A percentile compares a stretch with the other conserved stretches of the same genome.
phyloP scores from a whole-genome alignment of 2,113 vertebrate species.

The Gopherus evgoodei region DNA sequence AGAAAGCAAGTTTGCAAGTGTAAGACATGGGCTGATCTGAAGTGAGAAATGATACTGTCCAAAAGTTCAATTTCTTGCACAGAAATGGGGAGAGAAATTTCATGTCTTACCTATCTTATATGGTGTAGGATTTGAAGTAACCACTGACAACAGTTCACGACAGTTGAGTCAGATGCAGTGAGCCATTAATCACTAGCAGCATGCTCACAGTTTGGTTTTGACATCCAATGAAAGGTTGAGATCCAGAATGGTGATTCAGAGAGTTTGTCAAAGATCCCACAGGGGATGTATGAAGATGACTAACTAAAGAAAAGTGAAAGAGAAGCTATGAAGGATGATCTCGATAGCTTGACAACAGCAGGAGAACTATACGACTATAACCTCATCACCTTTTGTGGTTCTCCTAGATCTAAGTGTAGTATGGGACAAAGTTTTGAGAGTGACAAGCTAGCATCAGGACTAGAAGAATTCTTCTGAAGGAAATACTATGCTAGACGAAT shows the following conservation, averaged over 20 bases:
- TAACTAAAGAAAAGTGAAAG: not conserved
- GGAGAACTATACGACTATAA: not conserved
- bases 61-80: not conserved
- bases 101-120: not conserved
- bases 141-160: not conserved
- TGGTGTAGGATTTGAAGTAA: not conserved
- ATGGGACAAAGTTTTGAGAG: not conserved
- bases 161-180: not conserved
- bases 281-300: not conserved
- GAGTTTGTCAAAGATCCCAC: not conserved
- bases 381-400: not conserved
- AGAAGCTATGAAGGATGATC: not conserved
- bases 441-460: not conserved
- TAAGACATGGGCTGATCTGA: not conserved
- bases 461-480: not conserved
- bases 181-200: not conserved
- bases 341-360: not conserved
- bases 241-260: not conserved
- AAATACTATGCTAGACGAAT: not conserved
- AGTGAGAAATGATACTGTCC: not conserved
- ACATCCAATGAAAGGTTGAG: not conserved
- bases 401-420: not conserved
- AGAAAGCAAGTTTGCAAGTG: not conserved
- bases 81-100: not conserved
- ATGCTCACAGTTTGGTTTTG: not conserved